A percentile compares a stretch with the other conserved stretches of the same genome.
Evolutionary conservation across 2,113 vertebrate species (phyloP).

Genomic region (Eleginops maclovinus): DNA sequence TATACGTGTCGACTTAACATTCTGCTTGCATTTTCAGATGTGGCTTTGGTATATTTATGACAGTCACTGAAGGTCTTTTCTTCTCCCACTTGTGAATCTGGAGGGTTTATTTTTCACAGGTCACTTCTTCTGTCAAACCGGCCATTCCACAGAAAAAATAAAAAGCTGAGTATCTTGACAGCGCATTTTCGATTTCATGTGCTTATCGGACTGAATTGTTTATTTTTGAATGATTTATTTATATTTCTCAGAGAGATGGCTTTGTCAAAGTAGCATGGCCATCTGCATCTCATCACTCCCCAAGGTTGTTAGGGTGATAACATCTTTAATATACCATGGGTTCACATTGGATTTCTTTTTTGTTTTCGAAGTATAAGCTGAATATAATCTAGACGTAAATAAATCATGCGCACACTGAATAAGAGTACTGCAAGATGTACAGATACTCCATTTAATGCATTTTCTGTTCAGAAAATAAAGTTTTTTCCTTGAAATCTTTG

Average conservation of each 20-base stretch:
- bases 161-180: neutral
- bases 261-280: neutral
- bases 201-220: slow-evolving; percentile 18
- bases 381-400: slow-evolving; percentile 4
- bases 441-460: neutral
- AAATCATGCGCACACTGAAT: slow-evolving; percentile 7
- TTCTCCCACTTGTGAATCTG: neutral
- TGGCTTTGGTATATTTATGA: neutral
- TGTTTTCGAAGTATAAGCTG: neutral
- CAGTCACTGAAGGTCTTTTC: neutral
- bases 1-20: neutral
- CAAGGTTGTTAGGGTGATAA: neutral
- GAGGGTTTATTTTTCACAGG: neutral
- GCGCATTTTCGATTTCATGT: neutral
- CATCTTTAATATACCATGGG: neutral
- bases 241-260: neutral
- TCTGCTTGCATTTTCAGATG: neutral
- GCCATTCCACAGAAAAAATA: neutral
- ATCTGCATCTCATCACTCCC: neutral
- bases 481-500: neutral
- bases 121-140: slow-evolving; percentile 13
- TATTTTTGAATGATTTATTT: slow-evolving; percentile 15
- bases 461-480: neutral
- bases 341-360: neutral
- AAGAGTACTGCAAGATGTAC: neutral